A percentile compares a stretch with the other conserved stretches of the same genome.
These are phyloP conservation scores for Drosophila ananassae DNA, from an alignment of 1,140 invertebrate species.

Conservation along the genomic window DNA sequence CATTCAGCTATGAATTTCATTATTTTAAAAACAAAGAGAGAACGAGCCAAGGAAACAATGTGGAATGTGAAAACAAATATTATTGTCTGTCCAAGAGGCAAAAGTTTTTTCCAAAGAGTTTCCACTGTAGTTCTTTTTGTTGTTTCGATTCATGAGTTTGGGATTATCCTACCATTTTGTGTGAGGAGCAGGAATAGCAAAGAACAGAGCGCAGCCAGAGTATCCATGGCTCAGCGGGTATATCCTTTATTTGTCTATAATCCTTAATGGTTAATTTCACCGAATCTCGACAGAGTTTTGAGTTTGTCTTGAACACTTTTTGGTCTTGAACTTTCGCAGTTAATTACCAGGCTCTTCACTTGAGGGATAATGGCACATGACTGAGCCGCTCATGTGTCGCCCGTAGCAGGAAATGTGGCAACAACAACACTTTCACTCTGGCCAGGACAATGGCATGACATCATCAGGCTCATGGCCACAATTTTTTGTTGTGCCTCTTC, in stretches of 20 bases:
- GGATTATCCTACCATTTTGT: constrained; percentile 55
- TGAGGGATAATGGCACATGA: constrained; percentile 59
- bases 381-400: constrained; percentile 62
- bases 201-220: constrained; percentile 47
- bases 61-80: constrained; percentile 25
- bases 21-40: constrained; percentile 32
- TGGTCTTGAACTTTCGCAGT: constrained; percentile 23
- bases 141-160: constrained; percentile 7
- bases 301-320: constrained; percentile 29
- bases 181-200: constrained; percentile 49
- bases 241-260: constrained; percentile 40
- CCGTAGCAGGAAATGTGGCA: constrained; percentile 18
- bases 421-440: constrained; percentile 73
- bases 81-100: neutral
- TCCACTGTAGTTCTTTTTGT: neutral
- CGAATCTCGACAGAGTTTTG: constrained; percentile 12
- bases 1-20: constrained; percentile 47
- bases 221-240: constrained; percentile 58
- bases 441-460: constrained; percentile 60
- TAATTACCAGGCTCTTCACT: constrained; percentile 52
- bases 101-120: constrained; percentile 13
- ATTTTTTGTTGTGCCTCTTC: constrained; percentile 47
- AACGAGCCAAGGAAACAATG: constrained; percentile 6
- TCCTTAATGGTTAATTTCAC: constrained; percentile 57
- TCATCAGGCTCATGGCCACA: constrained; percentile 59